A percentile compares a stretch with the other conserved stretches of the same genome.
phyloP scores from a whole-genome alignment of 2,113 vertebrate species.

The Pedionomus torquatus region DNA sequence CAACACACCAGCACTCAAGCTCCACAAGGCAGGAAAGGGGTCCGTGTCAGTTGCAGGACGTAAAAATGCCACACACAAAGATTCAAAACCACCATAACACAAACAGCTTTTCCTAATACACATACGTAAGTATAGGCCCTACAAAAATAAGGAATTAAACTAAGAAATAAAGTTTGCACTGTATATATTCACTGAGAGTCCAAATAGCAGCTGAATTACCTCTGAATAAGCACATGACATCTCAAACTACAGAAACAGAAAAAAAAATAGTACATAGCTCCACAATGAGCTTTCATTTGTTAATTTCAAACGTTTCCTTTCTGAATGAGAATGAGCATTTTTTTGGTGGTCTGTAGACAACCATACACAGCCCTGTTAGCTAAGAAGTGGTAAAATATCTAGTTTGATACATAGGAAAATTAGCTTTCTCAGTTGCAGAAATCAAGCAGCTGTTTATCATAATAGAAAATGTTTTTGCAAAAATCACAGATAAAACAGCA shows the following conservation, averaged over 20 bases:
- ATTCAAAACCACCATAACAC: neutral
- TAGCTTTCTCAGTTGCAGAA: neutral
- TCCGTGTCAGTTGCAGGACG: neutral
- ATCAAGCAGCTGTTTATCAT: neutral
- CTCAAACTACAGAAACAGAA: neutral
- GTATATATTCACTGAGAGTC: neutral
- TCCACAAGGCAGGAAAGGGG: neutral
- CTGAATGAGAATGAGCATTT: accelerated
- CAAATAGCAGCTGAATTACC: neutral
- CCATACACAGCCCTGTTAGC: neutral
- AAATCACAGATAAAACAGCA: neutral
- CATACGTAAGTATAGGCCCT: neutral
- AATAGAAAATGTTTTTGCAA: neutral
- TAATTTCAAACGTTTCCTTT: neutral
- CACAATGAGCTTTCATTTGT: neutral
- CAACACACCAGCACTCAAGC: neutral
- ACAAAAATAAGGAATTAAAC: neutral
- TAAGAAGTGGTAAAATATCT: neutral
- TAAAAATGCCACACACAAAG: neutral
- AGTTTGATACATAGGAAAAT: neutral
- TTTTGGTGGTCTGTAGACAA: neutral
- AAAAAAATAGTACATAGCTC: neutral
- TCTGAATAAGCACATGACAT: accelerated
- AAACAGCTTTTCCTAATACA: neutral
- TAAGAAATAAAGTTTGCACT: neutral